These are phyloP conservation scores for Coecobrya sp. DNA, from an alignment of 2,888 invertebrate genomes.

Conservation along the genomic window DNA sequence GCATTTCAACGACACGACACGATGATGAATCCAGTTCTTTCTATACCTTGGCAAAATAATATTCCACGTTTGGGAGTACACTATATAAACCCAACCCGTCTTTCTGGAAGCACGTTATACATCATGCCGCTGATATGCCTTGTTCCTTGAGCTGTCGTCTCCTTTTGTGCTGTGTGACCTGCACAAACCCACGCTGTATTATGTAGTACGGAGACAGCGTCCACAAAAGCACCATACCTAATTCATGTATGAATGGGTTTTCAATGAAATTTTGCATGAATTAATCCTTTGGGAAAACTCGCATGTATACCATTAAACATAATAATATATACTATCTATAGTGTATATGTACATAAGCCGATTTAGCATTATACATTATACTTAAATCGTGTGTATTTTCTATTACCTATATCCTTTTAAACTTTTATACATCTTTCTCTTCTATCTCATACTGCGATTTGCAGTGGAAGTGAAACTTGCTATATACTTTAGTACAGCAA, in stretches of 20 bases:
- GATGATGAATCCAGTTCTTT: constrained; percentile 17
- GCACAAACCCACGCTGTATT: not conserved
- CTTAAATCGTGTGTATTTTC: constrained; percentile 6
- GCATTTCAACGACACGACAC: constrained; percentile 51
- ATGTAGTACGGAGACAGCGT: not conserved
- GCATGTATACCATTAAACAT: constrained; percentile 41
- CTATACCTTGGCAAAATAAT: not conserved
- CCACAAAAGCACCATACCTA: not conserved
- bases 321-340: constrained; percentile 9
- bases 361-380: not conserved
- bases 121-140: constrained; percentile 55
- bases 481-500: not conserved
- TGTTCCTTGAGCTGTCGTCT: constrained; percentile 20
- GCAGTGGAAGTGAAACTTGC: constrained; percentile 3
- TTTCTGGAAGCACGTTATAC: not conserved
- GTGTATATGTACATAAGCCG: not conserved
- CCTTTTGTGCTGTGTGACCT: not conserved
- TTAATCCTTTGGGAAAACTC: constrained; percentile 65
- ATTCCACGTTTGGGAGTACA: not conserved
- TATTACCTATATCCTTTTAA: not conserved
- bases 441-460: constrained; percentile 6
- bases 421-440: not conserved
- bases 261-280: constrained; percentile 75
- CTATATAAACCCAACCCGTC: constrained; percentile 6
- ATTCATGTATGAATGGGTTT: constrained; percentile 68